Evolutionary conservation across 2,113 vertebrate species (phyloP).

Genomic region (Hemicordylus capensis): DNA sequence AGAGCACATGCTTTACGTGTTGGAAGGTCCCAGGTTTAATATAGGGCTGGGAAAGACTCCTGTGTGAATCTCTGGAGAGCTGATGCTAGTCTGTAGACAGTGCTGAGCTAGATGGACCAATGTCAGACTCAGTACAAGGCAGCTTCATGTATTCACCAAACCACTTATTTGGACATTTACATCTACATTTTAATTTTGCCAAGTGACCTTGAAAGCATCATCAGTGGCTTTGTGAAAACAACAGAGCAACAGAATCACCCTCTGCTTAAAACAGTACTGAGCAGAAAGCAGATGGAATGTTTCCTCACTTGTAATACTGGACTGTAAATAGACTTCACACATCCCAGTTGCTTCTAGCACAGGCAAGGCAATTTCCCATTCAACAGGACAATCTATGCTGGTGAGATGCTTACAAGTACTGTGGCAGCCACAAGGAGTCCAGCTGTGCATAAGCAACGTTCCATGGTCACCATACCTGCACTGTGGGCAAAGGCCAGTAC

Average conservation of each 20-base stretch:
- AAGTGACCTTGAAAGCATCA: constrained; percentile 22
- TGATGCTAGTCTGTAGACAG: no score
- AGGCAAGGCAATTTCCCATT: neutral
- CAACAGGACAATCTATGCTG: neutral
- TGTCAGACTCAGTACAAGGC: no score
- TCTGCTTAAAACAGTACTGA: constrained; percentile 6
- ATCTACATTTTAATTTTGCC: constrained; percentile 12
- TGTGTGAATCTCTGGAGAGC: no score
- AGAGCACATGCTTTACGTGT: no score
- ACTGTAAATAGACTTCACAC: neutral
- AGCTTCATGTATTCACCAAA: neutral
- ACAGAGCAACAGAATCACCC: neutral
- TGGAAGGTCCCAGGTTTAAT: no score
- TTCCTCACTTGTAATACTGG: constrained; percentile 1
- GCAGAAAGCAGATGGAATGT: constrained; percentile 11
- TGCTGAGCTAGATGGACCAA: no score
- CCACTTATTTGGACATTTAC: constrained; percentile 31
- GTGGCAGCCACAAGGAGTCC: neutral
- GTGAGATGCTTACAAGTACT: neutral
- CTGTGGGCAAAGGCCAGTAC: neutral
- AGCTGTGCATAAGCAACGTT: neutral
- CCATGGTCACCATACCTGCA: neutral
- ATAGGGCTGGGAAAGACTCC: no score
- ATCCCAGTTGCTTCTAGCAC: neutral
- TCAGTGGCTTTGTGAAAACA: constrained; percentile 12